Evolutionary conservation across 2,797 vertebrate species (phyloP).

Genomic region (Hydrophis major): DNA sequence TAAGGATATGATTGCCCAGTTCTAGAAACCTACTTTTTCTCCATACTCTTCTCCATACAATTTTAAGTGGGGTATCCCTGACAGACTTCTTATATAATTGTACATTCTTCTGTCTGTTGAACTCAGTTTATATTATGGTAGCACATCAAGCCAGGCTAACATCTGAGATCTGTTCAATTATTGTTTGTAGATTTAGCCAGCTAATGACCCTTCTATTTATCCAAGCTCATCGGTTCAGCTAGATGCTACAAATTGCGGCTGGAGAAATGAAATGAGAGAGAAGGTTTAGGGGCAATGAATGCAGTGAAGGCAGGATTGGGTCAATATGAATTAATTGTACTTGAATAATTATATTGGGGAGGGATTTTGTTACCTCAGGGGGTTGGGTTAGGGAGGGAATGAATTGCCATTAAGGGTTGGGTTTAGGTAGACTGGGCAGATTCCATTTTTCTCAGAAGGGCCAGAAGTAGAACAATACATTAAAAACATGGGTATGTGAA

Average conservation of each 20-base stretch:
- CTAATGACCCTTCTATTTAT: neutral
- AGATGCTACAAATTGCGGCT: neutral
- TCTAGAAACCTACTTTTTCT: neutral
- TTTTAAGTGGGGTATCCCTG: neutral
- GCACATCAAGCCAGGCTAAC: neutral
- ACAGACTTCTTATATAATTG: too few species aligned
- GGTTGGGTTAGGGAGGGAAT: neutral
- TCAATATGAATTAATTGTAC: slow-evolving; percentile 12
- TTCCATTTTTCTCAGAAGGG: neutral
- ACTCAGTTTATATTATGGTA: neutral
- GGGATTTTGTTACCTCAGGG: slow-evolving; percentile 24
- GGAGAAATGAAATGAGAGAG: neutral
- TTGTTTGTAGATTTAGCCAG: neutral
- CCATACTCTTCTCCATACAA: neutral
- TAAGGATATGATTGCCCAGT: neutral
- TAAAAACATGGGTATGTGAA: neutral
- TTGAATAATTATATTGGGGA: slow-evolving; percentile 29
- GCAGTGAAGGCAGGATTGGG: neutral
- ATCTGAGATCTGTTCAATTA: neutral
- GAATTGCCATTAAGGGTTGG: neutral
- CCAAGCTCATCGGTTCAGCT: neutral
- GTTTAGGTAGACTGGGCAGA: neutral
- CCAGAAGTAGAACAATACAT: neutral
- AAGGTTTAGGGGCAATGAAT: neutral
- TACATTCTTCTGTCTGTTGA: neutral